phyloP scores from a whole-genome alignment of 23 tunicate species.

The Halocynthia roretzi region DNA sequence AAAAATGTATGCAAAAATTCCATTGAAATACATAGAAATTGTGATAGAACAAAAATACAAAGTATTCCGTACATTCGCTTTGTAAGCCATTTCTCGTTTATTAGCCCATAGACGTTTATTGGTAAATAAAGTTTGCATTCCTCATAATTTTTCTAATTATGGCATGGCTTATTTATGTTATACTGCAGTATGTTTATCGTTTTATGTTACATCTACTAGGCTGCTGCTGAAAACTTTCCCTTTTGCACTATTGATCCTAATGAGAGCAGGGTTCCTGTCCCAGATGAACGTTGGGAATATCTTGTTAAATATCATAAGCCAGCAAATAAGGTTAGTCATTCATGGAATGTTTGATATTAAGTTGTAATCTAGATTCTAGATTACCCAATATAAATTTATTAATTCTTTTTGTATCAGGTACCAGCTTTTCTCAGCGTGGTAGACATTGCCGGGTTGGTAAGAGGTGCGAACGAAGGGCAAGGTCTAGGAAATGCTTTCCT shows the following conservation, averaged over 20 bases:
- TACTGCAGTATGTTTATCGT: background rate
- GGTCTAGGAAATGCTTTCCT: conserved; percentile 98
- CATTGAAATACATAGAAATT: no score
- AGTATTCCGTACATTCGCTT: no score
- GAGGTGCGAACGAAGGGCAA: conserved; percentile 98
- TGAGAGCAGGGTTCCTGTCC: conserved; percentile 97
- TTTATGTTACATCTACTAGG: conserved; percentile 23
- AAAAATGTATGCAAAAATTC: no score
- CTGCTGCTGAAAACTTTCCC: conserved; percentile 98
- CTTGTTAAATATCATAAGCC: conserved; percentile 87
- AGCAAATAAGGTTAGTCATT: conserved; percentile 70
- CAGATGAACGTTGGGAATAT: conserved; percentile 94
- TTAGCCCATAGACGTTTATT: no score
- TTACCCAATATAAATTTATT: background rate
- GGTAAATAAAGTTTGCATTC: no score
- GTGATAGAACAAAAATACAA: no score
- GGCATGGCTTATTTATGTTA: background rate
- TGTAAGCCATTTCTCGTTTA: no score
- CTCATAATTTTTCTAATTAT: no score
- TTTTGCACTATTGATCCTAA: conserved; percentile 99
- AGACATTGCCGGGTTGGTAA: conserved; percentile 98
- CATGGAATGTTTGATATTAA: background rate
- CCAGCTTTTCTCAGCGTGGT: conserved; percentile 95
- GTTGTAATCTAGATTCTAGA: background rate
- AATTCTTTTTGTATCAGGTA: conserved; percentile 42